Percentiles rank a stretch among this genome's conserved stretches.
These are phyloP conservation scores for Augiades crinisus DNA, from an alignment of 2,888 invertebrate genomes.

Conservation along the genomic window DNA sequence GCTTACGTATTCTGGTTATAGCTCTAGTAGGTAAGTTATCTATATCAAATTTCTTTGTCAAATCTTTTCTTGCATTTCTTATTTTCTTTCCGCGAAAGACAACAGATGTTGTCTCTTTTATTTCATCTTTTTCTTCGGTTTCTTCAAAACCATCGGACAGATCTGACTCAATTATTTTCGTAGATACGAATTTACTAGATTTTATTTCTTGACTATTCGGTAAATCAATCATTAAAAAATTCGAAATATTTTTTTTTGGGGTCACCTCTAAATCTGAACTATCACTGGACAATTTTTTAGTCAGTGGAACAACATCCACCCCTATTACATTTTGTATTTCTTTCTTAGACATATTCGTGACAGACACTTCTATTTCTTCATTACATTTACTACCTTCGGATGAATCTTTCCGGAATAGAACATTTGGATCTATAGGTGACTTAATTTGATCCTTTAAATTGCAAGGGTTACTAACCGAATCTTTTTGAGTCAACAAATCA, in stretches of 20 bases:
- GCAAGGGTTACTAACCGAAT: constrained; percentile 10
- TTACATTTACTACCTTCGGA: constrained; percentile 35
- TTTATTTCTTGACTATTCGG: constrained; percentile 70
- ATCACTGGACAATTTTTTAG: constrained; percentile 46
- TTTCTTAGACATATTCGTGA: constrained; percentile 41
- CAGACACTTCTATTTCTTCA: constrained; percentile 39
- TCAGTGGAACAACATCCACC: constrained; percentile 36
- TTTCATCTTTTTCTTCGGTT: not conserved
- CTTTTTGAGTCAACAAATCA: constrained; percentile 57
- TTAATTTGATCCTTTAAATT: not conserved
- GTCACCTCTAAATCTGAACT: constrained; percentile 55
- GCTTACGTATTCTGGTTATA: constrained; percentile 60
- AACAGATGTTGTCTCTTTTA: not conserved
- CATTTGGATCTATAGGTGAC: not conserved
- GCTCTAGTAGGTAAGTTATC: constrained; percentile 55
- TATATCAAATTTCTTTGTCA: constrained; percentile 52
- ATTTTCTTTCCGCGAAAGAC: constrained; percentile 25
- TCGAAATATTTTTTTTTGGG: constrained; percentile 52
- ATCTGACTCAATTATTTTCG: constrained; percentile 41
- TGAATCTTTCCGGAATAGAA: constrained; percentile 25
- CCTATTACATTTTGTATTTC: constrained; percentile 46
- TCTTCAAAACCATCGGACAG: constrained; percentile 61
- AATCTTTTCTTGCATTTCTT: constrained; percentile 47
- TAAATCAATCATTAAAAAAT: constrained; percentile 54
- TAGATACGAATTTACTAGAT: constrained; percentile 42